Evolutionary conservation across 2,888 invertebrate genomes (phyloP).

Genomic region (Mythimna vitellina): DNA sequence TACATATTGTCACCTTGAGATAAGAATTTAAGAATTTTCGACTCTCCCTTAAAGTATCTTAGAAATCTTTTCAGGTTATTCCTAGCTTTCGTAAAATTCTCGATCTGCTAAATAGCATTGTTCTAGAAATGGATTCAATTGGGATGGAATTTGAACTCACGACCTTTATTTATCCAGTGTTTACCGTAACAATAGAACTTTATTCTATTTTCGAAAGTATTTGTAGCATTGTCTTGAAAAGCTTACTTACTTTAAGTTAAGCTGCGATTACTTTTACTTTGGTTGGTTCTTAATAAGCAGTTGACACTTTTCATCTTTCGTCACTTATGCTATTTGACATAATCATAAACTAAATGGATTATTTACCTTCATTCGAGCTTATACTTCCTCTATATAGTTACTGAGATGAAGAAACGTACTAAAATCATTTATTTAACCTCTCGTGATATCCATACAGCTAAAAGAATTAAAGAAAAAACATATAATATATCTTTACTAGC

Average conservation of each 20-base stretch:
- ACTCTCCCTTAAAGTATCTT: conserved; percentile 41
- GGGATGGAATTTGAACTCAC: conserved; percentile 36
- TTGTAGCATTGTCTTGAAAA: conserved; percentile 11
- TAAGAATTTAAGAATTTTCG: conserved; percentile 52
- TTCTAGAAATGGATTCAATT: conserved; percentile 37
- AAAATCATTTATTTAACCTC: neutral
- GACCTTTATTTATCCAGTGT: conserved; percentile 21
- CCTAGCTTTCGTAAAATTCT: conserved; percentile 26
- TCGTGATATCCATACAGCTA: neutral
- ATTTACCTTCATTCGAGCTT: neutral
- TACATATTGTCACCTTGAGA: conserved; percentile 46
- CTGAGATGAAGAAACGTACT: neutral
- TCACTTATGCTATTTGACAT: neutral
- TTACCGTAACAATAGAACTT: conserved; percentile 36
- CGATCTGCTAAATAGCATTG: conserved; percentile 16
- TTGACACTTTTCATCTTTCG: neutral
- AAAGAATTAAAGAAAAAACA: conserved; percentile 1
- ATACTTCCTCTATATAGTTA: neutral
- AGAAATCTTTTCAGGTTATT: conserved; percentile 38
- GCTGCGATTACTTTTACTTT: neutral
- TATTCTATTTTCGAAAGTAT: conserved; percentile 29
- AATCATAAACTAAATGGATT: neutral
- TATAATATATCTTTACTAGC: conserved; percentile 18
- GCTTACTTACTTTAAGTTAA: neutral
- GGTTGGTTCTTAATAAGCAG: neutral